phyloP scores from a whole-genome alignment of 35 echinoderm and acorn worm genomes.

The Ophiothrix spiculata region DNA sequence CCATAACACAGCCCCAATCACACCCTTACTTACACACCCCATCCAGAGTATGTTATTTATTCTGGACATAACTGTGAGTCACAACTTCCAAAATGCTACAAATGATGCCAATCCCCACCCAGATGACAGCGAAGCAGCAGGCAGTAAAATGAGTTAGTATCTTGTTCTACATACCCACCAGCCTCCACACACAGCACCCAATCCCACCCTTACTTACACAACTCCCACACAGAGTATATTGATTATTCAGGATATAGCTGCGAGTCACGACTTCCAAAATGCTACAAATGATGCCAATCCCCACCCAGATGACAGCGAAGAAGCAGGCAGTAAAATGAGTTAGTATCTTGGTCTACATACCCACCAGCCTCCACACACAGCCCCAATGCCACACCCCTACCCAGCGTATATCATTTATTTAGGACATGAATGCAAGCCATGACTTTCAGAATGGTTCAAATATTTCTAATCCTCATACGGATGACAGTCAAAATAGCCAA shows the following conservation, averaged over 20 bases:
- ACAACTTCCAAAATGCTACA: neutral
- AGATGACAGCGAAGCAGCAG: conserved; percentile 1
- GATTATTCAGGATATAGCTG: neutral
- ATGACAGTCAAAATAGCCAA: conserved; percentile 30
- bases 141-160: conserved; percentile 63
- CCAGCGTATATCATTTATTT: no score
- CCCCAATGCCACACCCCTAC: neutral
- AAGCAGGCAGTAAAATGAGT: conserved; percentile 54
- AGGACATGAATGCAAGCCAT: neutral
- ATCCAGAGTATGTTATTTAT: no score
- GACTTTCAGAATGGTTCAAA: neutral
- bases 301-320: conserved; percentile 57
- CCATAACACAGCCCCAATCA: neutral
- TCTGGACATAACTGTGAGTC: neutral
- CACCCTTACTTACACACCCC: neutral
- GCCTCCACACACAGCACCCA: neutral
- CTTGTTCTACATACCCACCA: neutral
- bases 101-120: conserved; percentile 14
- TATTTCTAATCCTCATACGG: conserved; percentile 55
- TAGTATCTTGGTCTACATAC: no score
- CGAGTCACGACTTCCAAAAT: neutral
- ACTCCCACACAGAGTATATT: neutral
- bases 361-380: neutral
- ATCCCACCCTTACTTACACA: neutral
- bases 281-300: conserved; percentile 22